Evolutionary conservation across 2,888 invertebrate species (phyloP), one percentile per base, ranked within the genome.

Genomic region (Athripsodes cinereus): DNA sequence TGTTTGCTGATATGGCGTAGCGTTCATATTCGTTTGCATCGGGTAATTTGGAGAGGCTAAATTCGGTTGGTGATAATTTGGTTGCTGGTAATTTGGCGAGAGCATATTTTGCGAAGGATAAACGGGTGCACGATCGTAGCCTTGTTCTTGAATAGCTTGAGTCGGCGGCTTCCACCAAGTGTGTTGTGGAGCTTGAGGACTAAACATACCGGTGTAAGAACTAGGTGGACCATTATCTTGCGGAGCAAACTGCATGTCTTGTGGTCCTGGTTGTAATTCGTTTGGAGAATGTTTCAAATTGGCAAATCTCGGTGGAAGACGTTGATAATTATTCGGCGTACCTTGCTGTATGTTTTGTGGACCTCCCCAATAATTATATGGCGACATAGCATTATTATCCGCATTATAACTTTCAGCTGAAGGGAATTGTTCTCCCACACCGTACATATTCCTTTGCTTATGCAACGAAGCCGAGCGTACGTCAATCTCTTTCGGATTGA

Each of bases 271-370:
- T 16, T 44, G n/a, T 11, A 49, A 40, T 49, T 57, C 57, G 16
- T 40, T 40, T 11, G 53, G 21, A 19, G 57, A 53, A 35, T 58
- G 58, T 16, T 54, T 58, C 21, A 54, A 31, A 52, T 62, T 62
- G 16, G 58, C 60, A n/a, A 62, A 50, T 34, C 62, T 60, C 11
- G 62, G 62, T 2, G 62, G 60, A 2, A 60, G 35, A 21, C 49
- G 55, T 16, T 35, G 48, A 10, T 20, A 6, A 46, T 52, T 55
- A 10, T 52, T 52, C 5, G 11, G 22, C 10, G 19, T 10, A 5
- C 31, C 51, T 19, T 53, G 53, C 2, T 55, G 54, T 13, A 19
- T 22, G n/a, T 53, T 50, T 1, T 13, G 2, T n/a, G n/a, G n/a
- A n/a, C n/a, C n/a, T n/a, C n/a, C n/a, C n/a, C n/a, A n/a, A n/a